Evolutionary conservation across 2,888 invertebrate species (phyloP).

Genomic region (Tenthredo livida): DNA sequence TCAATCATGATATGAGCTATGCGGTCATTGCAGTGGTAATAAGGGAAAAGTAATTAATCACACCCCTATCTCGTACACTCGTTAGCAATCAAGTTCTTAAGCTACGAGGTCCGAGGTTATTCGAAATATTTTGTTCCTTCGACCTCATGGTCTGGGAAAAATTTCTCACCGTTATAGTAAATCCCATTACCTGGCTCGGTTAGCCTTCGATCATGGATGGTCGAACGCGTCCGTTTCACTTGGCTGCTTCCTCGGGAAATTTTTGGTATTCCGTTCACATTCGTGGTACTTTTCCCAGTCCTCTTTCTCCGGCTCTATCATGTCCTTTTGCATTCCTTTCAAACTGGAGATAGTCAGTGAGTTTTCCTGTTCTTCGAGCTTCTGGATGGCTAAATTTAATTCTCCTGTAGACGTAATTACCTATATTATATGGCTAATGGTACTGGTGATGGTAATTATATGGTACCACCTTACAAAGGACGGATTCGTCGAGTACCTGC

Average conservation of each 20-base stretch:
- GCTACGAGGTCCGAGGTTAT: background rate
- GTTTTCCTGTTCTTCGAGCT: slow-evolving; percentile 5
- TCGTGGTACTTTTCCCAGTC: slow-evolving; percentile 15
- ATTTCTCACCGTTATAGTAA: slow-evolving; percentile 14
- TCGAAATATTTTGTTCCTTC: background rate
- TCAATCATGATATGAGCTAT: background rate
- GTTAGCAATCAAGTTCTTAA: background rate
- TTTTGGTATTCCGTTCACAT: slow-evolving; percentile 33
- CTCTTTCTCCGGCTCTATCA: background rate
- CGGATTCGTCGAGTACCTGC: background rate
- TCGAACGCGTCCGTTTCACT: slow-evolving; percentile 42
- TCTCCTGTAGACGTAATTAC: background rate
- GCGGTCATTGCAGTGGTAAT: background rate
- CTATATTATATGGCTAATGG: slow-evolving; percentile 27
- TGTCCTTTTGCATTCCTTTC: background rate
- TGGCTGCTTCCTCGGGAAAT: slow-evolving; percentile 13
- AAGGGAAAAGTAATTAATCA: background rate
- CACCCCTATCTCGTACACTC: background rate
- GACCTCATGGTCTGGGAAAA: slow-evolving; percentile 8
- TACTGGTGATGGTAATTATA: slow-evolving; percentile 3
- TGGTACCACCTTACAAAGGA: slow-evolving; percentile 13
- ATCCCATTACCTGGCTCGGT: slow-evolving; percentile 37
- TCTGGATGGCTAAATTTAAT: slow-evolving; percentile 3
- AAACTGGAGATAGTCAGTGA: background rate
- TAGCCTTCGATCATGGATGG: slow-evolving; percentile 41